Evolutionary conservation across 2,888 invertebrate species (phyloP).

Genomic region (Spilosoma lubricipeda): DNA sequence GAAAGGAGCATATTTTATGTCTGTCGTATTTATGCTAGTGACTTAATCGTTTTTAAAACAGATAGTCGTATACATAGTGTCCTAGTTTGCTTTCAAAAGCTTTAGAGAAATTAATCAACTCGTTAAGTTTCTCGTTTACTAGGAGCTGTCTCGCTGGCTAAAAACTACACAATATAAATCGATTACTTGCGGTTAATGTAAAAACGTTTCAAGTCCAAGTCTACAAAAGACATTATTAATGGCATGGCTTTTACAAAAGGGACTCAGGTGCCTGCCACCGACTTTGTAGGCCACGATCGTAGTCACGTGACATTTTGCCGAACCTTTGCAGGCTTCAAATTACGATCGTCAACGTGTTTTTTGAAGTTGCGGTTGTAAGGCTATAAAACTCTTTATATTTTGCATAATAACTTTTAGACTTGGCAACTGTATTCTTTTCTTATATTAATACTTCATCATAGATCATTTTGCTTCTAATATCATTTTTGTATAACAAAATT

Average conservation of each 20-base stretch:
- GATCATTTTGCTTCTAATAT: too few relatives aligned
- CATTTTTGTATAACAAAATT: too few relatives aligned
- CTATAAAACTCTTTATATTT: conserved; percentile 20
- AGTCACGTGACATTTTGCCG: conserved; percentile 47
- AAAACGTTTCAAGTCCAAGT: conserved; percentile 43
- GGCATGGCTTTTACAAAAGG: conserved; percentile 59
- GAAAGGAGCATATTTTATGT: not conserved
- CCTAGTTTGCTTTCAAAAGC: conserved; percentile 21
- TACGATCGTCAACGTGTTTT: conserved; percentile 17
- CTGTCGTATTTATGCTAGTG: not conserved
- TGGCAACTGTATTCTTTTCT: not conserved
- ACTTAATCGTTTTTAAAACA: not conserved
- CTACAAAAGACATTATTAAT: conserved; percentile 61
- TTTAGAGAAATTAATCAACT: conserved; percentile 34
- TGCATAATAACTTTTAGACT: not conserved
- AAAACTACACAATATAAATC: conserved; percentile 45
- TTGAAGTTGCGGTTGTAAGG: conserved; percentile 8
- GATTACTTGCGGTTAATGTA: conserved; percentile 45
- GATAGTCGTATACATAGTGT: not conserved
- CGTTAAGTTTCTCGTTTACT: conserved; percentile 21
- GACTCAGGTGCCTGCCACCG: conserved; percentile 62
- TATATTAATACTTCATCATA: too few relatives aligned
- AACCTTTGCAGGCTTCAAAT: conserved; percentile 29
- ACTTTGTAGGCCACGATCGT: conserved; percentile 74
- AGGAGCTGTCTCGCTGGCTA: conserved; percentile 29